Evolutionary conservation across 2,888 invertebrate species (phyloP).

Genomic region (Calameuta idolon): DNA sequence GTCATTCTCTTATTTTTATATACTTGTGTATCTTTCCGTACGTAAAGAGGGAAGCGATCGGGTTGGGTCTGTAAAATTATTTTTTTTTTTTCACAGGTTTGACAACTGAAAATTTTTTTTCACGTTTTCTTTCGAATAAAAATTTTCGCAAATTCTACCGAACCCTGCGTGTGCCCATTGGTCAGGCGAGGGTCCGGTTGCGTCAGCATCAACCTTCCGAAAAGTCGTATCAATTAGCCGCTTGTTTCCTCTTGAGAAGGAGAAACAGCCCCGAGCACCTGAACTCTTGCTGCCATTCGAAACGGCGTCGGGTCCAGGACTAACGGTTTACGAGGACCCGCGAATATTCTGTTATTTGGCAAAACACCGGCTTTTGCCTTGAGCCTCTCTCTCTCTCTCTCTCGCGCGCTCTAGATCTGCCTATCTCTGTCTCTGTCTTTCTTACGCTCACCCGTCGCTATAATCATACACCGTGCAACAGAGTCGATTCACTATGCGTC

Average conservation of each 20-base stretch:
- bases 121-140: no score
- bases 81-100: not conserved
- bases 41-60: not conserved
- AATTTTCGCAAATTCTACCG: no score
- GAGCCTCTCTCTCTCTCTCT: not conserved
- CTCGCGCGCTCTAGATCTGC: not conserved
- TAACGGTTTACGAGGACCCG: conserved; percentile 36
- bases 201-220: not conserved
- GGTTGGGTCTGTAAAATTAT: not conserved
- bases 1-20: not conserved
- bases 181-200: not conserved
- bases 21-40: not conserved
- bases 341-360: conserved; percentile 38
- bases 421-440: not conserved
- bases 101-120: no score
- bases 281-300: conserved; percentile 12
- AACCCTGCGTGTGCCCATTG: no score
- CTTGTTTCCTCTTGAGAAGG: not conserved
- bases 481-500: conserved; percentile 43
- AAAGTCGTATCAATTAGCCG: conserved; percentile 29
- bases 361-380: conserved; percentile 19
- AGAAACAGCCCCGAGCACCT: not conserved
- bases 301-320: conserved; percentile 18
- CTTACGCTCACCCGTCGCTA: conserved; percentile 11
- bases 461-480: conserved; percentile 54